These are phyloP conservation scores for Nothoprocta pentlandii DNA, from an alignment of 2,113 vertebrate species.

Conservation along the genomic window DNA sequence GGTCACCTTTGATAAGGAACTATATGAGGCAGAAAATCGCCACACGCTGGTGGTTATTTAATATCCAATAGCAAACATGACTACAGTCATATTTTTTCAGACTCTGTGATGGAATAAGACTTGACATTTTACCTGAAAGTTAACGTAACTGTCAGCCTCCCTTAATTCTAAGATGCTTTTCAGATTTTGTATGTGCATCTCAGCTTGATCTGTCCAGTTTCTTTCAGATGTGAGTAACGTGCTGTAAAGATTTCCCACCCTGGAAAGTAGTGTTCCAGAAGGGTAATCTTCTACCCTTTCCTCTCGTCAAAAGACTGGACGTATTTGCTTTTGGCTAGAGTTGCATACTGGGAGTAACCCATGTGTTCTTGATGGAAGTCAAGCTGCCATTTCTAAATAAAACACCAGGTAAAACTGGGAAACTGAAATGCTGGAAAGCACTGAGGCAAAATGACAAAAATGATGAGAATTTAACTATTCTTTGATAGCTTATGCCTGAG, in stretches of 20 bases:
- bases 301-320: background rate
- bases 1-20: background rate
- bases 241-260: background rate
- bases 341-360: background rate
- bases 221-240: background rate
- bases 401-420: background rate
- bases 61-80: background rate
- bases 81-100: background rate
- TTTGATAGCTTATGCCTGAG: background rate
- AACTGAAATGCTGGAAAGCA: background rate
- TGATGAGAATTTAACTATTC: background rate
- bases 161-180: constrained; percentile 26
- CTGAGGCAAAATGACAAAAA: background rate
- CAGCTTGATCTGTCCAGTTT: constrained; percentile 16
- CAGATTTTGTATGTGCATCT: constrained; percentile 40
- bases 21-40: background rate
- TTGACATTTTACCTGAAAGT: constrained; percentile 50
- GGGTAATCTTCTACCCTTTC: background rate
- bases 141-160: background rate
- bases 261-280: constrained; percentile 44
- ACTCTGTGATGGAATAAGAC: constrained; percentile 34
- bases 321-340: constrained; percentile 23
- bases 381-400: background rate
- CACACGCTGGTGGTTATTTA: fast-evolving
- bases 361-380: background rate